phyloP scores from a whole-genome alignment of 1,140 invertebrate genomes.

The Cydia pomonella region DNA sequence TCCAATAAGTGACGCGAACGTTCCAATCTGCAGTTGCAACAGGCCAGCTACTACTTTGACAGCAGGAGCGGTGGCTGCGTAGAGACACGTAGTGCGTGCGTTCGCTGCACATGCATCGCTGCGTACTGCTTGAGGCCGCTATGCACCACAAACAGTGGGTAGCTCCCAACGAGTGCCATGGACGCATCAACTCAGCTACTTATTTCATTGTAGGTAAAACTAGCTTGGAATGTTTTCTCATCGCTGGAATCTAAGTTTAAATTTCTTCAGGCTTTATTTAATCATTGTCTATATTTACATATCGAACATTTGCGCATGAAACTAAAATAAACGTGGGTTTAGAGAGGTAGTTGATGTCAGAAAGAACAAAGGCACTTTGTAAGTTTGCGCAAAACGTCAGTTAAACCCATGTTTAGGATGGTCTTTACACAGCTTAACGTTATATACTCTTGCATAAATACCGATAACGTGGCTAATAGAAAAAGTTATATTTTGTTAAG shows the following conservation, averaged over 20 bases:
- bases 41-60: too few species aligned
- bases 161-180: constrained; percentile 66
- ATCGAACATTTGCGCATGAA: too few species aligned
- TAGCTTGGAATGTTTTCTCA: not conserved
- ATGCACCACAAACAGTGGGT: constrained; percentile 73
- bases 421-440: not conserved
- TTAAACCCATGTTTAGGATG: not conserved
- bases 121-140: constrained; percentile 50
- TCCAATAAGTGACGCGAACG: too few species aligned
- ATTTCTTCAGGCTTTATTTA: not conserved
- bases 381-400: not conserved
- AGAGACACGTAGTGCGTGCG: not conserved
- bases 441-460: not conserved
- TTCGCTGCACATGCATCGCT: constrained; percentile 59
- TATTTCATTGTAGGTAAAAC: not conserved
- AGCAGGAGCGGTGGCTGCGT: not conserved
- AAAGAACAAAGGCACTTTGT: not conserved
- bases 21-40: too few species aligned
- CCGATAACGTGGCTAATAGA: not conserved
- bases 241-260: not conserved
- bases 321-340: not conserved
- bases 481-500: not conserved
- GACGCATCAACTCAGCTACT: constrained; percentile 62
- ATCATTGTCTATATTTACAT: not conserved
- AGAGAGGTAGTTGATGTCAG: not conserved